phyloP scores from a whole-genome alignment of 2,113 vertebrate species.

The Strigops habroptila region DNA sequence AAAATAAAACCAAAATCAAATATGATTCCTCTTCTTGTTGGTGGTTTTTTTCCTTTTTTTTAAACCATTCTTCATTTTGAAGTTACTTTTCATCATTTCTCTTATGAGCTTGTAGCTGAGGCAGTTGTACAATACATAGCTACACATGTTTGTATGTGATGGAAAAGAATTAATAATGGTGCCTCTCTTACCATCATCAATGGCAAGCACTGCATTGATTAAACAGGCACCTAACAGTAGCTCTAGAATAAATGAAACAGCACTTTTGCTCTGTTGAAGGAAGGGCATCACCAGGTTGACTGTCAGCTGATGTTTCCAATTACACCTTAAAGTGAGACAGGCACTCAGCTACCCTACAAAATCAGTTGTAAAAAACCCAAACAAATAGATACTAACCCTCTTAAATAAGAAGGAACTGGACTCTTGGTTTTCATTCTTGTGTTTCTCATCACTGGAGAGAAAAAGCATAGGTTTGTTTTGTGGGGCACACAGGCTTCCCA shows the following conservation, averaged over 20 bases:
- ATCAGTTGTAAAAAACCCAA: not conserved
- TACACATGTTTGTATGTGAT: fast-evolving
- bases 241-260: not conserved
- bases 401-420: not conserved
- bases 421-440: not conserved
- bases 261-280: not conserved
- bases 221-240: fast-evolving
- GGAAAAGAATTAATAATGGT: not conserved
- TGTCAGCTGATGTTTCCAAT: not conserved
- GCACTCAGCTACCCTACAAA: not conserved
- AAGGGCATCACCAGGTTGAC: not conserved
- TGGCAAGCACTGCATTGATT: not conserved
- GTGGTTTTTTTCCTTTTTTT: not conserved
- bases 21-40: not conserved
- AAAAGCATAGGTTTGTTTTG: not conserved
- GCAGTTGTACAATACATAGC: not conserved
- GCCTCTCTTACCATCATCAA: not conserved
- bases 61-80: not conserved
- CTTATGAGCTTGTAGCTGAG: not conserved
- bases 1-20: not conserved
- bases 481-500: not conserved
- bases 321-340: not conserved
- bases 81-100: not conserved
- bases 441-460: not conserved
- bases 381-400: not conserved